Base-by-base conservation (phyloP, 1,140 invertebrate species). In the Bombus polaris region DNA sequence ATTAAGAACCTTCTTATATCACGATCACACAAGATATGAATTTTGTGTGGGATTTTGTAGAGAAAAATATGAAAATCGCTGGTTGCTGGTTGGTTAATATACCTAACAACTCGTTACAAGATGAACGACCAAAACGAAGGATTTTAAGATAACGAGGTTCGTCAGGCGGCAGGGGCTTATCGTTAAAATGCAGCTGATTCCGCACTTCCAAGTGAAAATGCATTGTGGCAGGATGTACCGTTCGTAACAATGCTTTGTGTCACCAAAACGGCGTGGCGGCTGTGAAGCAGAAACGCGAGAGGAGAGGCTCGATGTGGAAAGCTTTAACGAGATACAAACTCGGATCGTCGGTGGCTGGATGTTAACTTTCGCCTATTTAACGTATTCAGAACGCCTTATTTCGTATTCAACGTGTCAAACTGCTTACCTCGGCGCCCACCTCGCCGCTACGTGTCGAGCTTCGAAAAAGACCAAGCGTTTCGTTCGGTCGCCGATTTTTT, bases 321-420 rank as follows among this genome's bases (percentile, higher is more conserved):
- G 35, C 44, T 78, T 70, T 59, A 84, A 70, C 47, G 75, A 71
- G 75, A 78, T 77, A 78, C 65, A 78, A 76, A 83, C 42, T 59
- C 12, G 28, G 39, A 76, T 83, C 62, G 44, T 76, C 35, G 18
- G 3, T 13, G 28, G 6, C 42, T 47, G 81, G 79, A 75, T 76
- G 85, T 77, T 86, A 86, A 83, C 85, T 77, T 71, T 82, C 44
- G 37, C 65, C 57, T 65, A 59, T 77, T 86, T 76, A 86, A 83
- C 53, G 47, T 32, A n/a, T 53, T 47, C 75, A 35, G 37, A 57
- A 57, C n/a, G 65, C 35, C 47, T 83, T 86, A 77, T 71, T 83
- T 44, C 65, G 62, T 37, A 76, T 82, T 76, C 78, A 74, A 86
- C 62, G 39, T 75, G 59, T 81, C 72, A 68, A 86, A 86, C 47